Conservation (phyloP, 2,888 invertebrate genomes). For the Leptogaster cylindrica region DNA sequence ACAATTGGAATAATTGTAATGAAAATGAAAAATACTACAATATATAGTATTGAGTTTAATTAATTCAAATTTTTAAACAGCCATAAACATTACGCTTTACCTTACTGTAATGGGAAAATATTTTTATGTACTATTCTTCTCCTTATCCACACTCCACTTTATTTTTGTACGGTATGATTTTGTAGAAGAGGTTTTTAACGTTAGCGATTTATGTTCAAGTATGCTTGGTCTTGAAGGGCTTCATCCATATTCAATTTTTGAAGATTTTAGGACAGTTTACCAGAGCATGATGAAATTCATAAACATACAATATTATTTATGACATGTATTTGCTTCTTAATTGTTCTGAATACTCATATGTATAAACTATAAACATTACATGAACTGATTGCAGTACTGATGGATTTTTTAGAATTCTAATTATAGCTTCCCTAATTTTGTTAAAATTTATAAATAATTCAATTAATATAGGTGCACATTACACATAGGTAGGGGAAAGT, state of each 20-base stretch:
- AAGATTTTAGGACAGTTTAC: background rate
- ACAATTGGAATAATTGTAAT: too few species aligned
- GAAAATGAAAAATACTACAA: constrained; percentile 20
- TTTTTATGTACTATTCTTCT: constrained; percentile 4
- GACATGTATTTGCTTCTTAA: constrained; percentile 21
- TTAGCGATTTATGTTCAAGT: constrained; percentile 13
- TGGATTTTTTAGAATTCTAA: constrained; percentile 22
- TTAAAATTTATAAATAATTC: background rate
- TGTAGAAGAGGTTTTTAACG: constrained; percentile 27
- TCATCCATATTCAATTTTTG: constrained; percentile 21
- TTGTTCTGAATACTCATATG: constrained; percentile 6
- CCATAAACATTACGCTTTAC: constrained; percentile 36
- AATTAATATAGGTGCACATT: too few species aligned
- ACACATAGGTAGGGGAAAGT: too few species aligned
- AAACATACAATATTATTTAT: constrained; percentile 19
- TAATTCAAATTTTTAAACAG: too few species aligned
- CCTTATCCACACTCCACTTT: constrained; percentile 1
- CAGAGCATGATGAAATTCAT: constrained; percentile 18
- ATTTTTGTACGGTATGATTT: constrained; percentile 24
- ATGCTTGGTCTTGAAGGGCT: constrained; percentile 36
- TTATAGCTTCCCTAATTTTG: background rate
- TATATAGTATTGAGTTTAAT: constrained; percentile 15
- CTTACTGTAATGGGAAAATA: constrained; percentile 45
- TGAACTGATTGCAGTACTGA: constrained; percentile 5
- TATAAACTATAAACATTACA: background rate